phyloP scores from a whole-genome alignment of 2,888 invertebrate species.

The Xanthorhoe designata region DNA sequence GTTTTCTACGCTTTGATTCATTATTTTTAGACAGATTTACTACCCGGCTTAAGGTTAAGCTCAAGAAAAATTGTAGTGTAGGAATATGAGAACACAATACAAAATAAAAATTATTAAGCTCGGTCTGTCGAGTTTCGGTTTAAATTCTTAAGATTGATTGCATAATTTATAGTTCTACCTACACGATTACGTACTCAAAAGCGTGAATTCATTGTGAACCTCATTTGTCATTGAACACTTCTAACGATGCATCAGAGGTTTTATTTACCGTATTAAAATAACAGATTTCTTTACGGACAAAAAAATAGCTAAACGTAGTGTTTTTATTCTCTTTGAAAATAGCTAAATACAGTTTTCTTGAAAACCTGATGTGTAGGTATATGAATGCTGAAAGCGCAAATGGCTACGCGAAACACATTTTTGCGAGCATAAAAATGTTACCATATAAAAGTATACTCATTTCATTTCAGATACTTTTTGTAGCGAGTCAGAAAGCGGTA shows the following conservation, averaged over 20 bases:
- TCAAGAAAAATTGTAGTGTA: background rate
- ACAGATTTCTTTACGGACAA: background rate
- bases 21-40: background rate
- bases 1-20: constrained; percentile 27
- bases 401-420: constrained; percentile 45
- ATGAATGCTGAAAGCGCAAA: constrained; percentile 24
- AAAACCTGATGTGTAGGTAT: constrained; percentile 5
- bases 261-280: background rate
- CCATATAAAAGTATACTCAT: constrained; percentile 65
- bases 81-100: background rate
- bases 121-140: too few relatives aligned
- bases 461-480: constrained; percentile 64
- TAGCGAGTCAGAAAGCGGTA: constrained; percentile 58
- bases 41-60: background rate
- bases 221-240: constrained; percentile 7
- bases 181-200: background rate
- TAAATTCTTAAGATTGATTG: background rate
- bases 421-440: constrained; percentile 57
- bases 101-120: too few relatives aligned
- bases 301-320: too few relatives aligned
- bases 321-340: too few relatives aligned
- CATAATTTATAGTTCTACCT: background rate
- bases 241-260: constrained; percentile 10
- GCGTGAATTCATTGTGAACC: constrained; percentile 5
- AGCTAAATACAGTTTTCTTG: constrained; percentile 13